Evolutionary conservation across 2,888 invertebrate species (phyloP), one percentile per base, ranked within the genome.

Genomic region (Drosophila seclusa): DNA sequence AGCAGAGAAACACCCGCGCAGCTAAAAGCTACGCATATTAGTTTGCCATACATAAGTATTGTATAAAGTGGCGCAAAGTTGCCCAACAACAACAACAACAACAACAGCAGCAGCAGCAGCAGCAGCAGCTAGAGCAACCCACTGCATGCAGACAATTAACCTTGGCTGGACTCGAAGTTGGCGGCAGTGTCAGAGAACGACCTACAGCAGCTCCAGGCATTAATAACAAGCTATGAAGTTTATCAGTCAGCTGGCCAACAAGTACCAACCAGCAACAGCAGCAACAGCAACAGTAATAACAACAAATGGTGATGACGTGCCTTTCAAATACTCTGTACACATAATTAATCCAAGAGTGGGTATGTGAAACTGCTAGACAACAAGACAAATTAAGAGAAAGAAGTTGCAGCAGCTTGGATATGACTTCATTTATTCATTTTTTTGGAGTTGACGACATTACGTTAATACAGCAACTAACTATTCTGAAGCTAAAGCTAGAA

Each of bases 161-260:
- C 89, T 90, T 90, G 89, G 82, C 86, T 85, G 81, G 83, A 80
- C 87, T 80, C 75, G 80, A 80, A 90, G 89, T 89, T 89, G 90
- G 89, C 90, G 89, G 80, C 76, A 66, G 65, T 73, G 73, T 54
- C 68, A 68, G 78, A 83, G 74, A 87, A 76, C 84, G 84, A 84
- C 85, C 84, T 84, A 87, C 84, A 87, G 82, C 83, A 78, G 85
- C 68, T 49, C 16, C 48, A 42, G 53, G 52, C 61, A 53, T 27
- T 58, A 58, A 42, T 45, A 70, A 62, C 13, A 50, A 31, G 62
- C 80, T 55, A 71, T 69, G 69, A 78, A 66, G 78, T 78, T 84
- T 82, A 78, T 84, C 78, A 83, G 72, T 83, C 85, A 87, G 85
- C 75, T 78, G 82, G 76, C 49, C 31, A 59, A n/a, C 38, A 53